A percentile compares a stretch with the other conserved stretches of the same genome.
Evolutionary conservation across 2,113 vertebrate species (phyloP).

Genomic region (Mugil cephalus): DNA sequence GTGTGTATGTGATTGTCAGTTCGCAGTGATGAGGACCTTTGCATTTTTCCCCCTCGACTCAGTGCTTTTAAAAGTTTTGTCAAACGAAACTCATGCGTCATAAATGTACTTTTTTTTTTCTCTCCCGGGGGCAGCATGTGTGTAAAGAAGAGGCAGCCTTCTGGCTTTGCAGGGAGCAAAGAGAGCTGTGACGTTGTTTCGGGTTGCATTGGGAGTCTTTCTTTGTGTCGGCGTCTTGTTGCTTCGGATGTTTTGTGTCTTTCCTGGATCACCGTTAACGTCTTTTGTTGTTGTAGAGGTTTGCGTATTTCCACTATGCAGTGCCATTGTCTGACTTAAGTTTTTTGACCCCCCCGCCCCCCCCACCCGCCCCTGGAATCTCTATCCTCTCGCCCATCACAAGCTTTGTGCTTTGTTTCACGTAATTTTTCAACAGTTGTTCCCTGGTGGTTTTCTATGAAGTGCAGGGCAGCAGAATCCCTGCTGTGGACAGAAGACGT

Average conservation of each 20-base stretch:
- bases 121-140: constrained; percentile 44
- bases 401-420: constrained; percentile 54
- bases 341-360: constrained; percentile 28
- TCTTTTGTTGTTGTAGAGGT: neutral
- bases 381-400: constrained; percentile 26
- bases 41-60: neutral
- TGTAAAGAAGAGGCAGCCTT: constrained; percentile 49
- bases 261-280: constrained; percentile 30
- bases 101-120: constrained; percentile 51
- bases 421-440: constrained; percentile 62
- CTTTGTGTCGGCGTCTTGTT: constrained; percentile 10
- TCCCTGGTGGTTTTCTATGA: constrained; percentile 34
- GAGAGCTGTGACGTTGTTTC: constrained; percentile 64
- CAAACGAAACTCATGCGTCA: constrained; percentile 66
- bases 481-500: constrained; percentile 54
- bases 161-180: constrained; percentile 51
- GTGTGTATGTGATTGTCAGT: constrained; percentile 19
- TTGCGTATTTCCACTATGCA: constrained; percentile 30
- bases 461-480: constrained; percentile 35
- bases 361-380: neutral
- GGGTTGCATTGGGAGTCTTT: constrained; percentile 43
- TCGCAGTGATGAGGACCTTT: constrained; percentile 38
- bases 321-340: constrained; percentile 46
- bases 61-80: constrained; percentile 71
- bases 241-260: constrained; percentile 41